Evolutionary conservation across 2,797 vertebrate genomes (phyloP), one percentile per base, ranked within the genome.

Genomic region (Tenualosa thibaudeaui): DNA sequence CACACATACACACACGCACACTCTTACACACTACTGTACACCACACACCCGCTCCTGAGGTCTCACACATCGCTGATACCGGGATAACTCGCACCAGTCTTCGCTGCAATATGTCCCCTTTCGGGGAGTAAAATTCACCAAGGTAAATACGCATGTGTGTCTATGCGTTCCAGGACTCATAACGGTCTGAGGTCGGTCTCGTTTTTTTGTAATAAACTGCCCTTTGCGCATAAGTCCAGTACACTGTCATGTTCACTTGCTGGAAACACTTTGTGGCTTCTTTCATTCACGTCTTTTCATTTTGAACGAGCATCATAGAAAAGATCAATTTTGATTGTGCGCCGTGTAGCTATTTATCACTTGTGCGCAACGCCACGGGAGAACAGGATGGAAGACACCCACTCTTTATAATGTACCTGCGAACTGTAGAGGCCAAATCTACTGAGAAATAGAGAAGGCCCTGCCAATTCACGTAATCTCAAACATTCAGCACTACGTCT

Each of bases 311-410:
- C 71, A 60, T 86, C 40, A 87, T 81, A 84, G 43, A 81, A 86
- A 82, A 40, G 56, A 87, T 88, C 83, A 83, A 84, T 87, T 85
- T 88, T 83, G 81, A 84, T 88, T 83, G 49, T 85, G 54, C 85
- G 75, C 49, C 81, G 83, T 85, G 85, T 85, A 78, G 85, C 84
- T 81, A 53, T 53, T n/a, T 81, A 51, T 68, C 81, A 81, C 50
- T n/a, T 75, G 82, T 49, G 49, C 83, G 51, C 81, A 78, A 84
- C 65, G 71, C 71, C 19, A 78, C 37, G 7, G 40, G 71, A 78
- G 71, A 78, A 78, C 71, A 43, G 40, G 71, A 40, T 78, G 71
- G 71, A 43, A 40, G 71, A 78, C 71, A 78, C 71, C 71, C 71
- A 78, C 71, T 78, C 71, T 19, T 78, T 78, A 7, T 22, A 78